Evolutionary conservation across 2,113 vertebrate species (phyloP), one percentile per base, ranked within the genome.

Genomic region (Paradisaea rubra): DNA sequence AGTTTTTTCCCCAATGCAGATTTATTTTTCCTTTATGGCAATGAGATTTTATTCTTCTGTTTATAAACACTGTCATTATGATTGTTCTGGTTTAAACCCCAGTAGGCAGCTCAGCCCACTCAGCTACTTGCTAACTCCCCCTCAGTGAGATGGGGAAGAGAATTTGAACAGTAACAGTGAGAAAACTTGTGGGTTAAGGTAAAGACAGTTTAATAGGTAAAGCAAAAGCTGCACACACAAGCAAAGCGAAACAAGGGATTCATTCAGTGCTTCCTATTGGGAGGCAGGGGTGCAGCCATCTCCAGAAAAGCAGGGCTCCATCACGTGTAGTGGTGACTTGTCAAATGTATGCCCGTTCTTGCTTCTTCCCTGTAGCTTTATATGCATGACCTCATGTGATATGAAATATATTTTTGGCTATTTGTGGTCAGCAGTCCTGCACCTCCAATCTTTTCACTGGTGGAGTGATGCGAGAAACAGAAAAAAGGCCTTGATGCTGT

Each of bases 301-400:
- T 53, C 31, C 39, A 37, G 42, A 28, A 79, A 71, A 63, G n/a
- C 8, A 6, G 19, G 35, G 31, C 56, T 94, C 10, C 10, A 7
- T 79, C 61, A 27, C 0, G 0, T 0, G 0, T 27, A 28, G 22
- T 0, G 0, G 33, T 9, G 65, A 33, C 65, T 74, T 57, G 74
- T n/a, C 6, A 2, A 56, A 68, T 0, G 2, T 33, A 3, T 39
- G 39, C 18, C 28, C 27, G 14, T 35, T 78, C 45, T 45, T 81
- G 5, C 47, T 64, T 11, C 28, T 87, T 88, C 44, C 20, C 13
- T 24, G 25, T 44, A 54, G 28, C 11, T 77, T 72, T 64, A 15
- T n/a, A 3, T 65, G 56, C 41, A 30, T 31, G 42, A 39, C 1
- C 4, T 56, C 0, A 0, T 17, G 9, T 12, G 35, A 33, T 42